These are phyloP conservation scores for Crossaster papposus DNA, from an alignment of 53 echinoderm and acorn worm genomes.

Conservation along the genomic window DNA sequence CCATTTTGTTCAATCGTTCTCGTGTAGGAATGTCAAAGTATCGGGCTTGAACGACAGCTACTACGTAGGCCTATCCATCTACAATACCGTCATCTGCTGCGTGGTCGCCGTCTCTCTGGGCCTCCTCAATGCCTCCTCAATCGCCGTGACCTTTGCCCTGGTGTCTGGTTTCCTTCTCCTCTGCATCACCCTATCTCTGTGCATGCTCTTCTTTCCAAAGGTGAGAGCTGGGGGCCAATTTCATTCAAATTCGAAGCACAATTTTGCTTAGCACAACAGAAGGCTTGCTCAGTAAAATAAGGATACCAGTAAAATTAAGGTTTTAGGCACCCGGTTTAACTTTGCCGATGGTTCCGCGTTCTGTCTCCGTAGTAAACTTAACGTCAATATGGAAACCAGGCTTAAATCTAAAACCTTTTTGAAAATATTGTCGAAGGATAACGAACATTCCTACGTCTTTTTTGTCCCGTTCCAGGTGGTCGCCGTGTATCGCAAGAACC, in stretches of 20 bases:
- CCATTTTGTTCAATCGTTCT: neutral
- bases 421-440: too few species aligned
- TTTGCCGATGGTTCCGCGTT: too few species aligned
- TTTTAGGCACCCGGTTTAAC: too few species aligned
- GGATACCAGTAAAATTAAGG: too few species aligned
- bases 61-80: constrained; percentile 84
- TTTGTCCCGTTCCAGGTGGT: neutral
- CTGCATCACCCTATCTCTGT: constrained; percentile 73
- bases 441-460: neutral
- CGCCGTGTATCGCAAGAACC: constrained; percentile 41
- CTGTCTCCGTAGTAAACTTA: too few species aligned
- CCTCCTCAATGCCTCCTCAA: constrained; percentile 61
- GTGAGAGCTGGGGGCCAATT: too few species aligned
- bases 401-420: too few species aligned
- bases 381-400: too few species aligned
- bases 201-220: constrained; percentile 87
- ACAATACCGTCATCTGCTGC: constrained; percentile 79
- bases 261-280: too few species aligned
- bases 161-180: constrained; percentile 75
- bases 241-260: too few species aligned
- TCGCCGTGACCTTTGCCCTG: constrained; percentile 70
- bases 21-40: constrained; percentile 66
- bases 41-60: constrained; percentile 81
- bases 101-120: constrained; percentile 77
- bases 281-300: too few species aligned